phyloP scores from a whole-genome alignment of 2,888 invertebrate genomes.

The Hyposoter didymator region DNA sequence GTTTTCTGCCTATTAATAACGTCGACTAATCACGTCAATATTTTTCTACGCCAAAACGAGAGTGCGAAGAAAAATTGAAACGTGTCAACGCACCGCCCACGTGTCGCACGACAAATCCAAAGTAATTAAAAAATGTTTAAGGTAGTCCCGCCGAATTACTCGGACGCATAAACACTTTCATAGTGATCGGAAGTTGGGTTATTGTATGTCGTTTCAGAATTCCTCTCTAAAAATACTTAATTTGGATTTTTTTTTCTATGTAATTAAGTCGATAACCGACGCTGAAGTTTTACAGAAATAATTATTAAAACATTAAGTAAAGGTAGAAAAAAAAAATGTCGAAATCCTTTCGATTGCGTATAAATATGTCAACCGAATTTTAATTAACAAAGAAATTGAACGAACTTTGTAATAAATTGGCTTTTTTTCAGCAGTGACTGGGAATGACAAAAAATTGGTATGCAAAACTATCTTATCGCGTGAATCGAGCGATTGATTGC shows the following conservation, averaged over 20 bases:
- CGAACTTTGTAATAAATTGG: conserved; percentile 54
- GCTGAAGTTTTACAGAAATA: too few species aligned
- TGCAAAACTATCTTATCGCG: conserved; percentile 72
- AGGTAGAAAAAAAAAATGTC: too few species aligned
- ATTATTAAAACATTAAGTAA: too few species aligned
- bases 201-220: too few species aligned
- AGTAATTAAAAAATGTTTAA: not conserved
- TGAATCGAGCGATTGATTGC: conserved; percentile 78
- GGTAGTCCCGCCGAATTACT: too few species aligned
- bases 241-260: too few species aligned
- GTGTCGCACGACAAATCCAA: not conserved
- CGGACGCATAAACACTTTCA: too few species aligned
- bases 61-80: not conserved
- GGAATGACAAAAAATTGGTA: conserved; percentile 6
- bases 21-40: conserved; percentile 76
- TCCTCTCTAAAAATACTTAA: too few species aligned
- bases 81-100: not conserved
- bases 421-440: conserved; percentile 12
- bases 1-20: conserved; percentile 73
- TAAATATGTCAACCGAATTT: conserved; percentile 20
- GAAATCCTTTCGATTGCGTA: conserved; percentile 34
- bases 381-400: conserved; percentile 48
- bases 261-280: too few species aligned
- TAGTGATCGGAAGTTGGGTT: too few species aligned
- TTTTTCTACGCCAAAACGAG: conserved; percentile 63